phyloP scores from a whole-genome alignment of 2,113 vertebrate species.

The Syngnathus floridae region DNA sequence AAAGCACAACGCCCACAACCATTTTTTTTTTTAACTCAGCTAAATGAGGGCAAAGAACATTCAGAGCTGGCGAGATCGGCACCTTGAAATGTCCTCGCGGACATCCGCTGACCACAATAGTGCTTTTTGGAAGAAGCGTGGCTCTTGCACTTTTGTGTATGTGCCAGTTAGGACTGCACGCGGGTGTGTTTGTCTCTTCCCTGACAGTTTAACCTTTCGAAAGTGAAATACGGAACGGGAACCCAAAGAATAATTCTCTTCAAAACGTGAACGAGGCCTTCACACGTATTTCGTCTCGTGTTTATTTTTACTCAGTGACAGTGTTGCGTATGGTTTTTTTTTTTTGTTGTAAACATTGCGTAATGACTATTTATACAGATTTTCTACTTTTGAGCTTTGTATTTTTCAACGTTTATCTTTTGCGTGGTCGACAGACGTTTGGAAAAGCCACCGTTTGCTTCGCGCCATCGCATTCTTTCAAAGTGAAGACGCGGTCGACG shows the following conservation, averaged over 20 bases:
- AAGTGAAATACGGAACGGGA: conserved; percentile 22
- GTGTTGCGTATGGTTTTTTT: conserved; percentile 49
- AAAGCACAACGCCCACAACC: conserved; percentile 12
- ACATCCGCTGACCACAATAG: conserved; percentile 41
- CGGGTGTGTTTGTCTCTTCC: conserved; percentile 24
- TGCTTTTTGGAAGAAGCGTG: conserved; percentile 35
- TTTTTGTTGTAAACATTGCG: conserved; percentile 54
- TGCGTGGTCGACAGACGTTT: background rate
- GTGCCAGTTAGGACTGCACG: conserved; percentile 15
- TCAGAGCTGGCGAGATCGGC: conserved; percentile 38
- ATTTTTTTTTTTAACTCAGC: conserved; percentile 3
- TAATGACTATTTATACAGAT: conserved; percentile 69
- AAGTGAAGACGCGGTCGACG: conserved; percentile 4
- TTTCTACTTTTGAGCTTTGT: conserved; percentile 54
- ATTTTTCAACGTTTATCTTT: conserved; percentile 15
- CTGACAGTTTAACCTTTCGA: conserved; percentile 24
- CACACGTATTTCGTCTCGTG: conserved; percentile 20
- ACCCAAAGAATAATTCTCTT: conserved; percentile 24
- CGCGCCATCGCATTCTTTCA: conserved; percentile 9
- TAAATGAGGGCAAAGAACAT: conserved; percentile 19
- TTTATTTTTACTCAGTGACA: conserved; percentile 31
- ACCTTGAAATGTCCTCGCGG: conserved; percentile 40
- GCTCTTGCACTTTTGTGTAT: conserved; percentile 61
- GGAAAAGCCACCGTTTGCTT: background rate
- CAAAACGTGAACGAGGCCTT: conserved; percentile 8